These are phyloP conservation scores for Carposina sasakii DNA, from an alignment of 1,140 invertebrate species.

Conservation along the genomic window DNA sequence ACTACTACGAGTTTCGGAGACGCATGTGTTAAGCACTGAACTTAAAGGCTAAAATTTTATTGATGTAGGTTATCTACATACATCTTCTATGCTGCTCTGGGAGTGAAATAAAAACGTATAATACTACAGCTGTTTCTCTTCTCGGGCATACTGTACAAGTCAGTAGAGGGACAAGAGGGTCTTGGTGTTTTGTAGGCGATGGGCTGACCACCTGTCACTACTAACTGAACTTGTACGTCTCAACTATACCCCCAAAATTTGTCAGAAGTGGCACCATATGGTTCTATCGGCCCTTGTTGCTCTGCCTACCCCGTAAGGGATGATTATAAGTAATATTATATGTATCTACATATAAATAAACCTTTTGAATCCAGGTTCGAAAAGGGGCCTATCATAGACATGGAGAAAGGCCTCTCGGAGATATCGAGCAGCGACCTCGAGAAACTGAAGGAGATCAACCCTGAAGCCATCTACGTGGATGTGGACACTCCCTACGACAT, in stretches of 20 bases:
- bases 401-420: constrained; percentile 62
- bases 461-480: constrained; percentile 14
- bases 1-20: too few relatives aligned
- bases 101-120: too few relatives aligned
- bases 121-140: too few relatives aligned
- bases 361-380: constrained; percentile 65
- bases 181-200: too few relatives aligned
- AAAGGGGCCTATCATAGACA: constrained; percentile 77
- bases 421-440: constrained; percentile 72
- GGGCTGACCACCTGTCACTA: neutral
- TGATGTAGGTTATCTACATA: too few relatives aligned
- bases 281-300: neutral
- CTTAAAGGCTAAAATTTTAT: too few relatives aligned
- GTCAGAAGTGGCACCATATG: neutral
- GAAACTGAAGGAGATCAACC: constrained; percentile 44
- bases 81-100: too few relatives aligned
- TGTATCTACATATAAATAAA: neutral
- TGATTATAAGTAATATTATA: neutral
- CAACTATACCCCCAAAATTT: neutral
- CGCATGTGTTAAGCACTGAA: too few relatives aligned
- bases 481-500: constrained; percentile 43
- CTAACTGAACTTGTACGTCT: neutral
- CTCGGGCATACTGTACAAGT: too few relatives aligned
- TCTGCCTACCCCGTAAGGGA: neutral
- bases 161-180: too few relatives aligned